phyloP scores from a whole-genome alignment of 2,888 invertebrate species.

The Clepsis dumicolana region DNA sequence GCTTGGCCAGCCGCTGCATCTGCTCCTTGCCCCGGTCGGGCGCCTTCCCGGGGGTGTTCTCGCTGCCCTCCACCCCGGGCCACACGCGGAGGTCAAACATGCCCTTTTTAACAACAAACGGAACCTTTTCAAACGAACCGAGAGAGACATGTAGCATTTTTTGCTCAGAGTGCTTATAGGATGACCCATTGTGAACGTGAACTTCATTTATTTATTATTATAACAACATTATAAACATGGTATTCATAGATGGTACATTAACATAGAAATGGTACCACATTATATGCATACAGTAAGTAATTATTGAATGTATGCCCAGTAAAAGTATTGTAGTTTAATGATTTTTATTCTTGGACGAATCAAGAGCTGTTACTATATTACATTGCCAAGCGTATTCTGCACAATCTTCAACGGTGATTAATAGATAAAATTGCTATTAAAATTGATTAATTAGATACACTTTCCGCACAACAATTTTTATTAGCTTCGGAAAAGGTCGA shows the following conservation, averaged over 20 bases:
- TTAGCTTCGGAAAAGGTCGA: not conserved
- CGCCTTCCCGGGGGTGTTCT: conserved; percentile 94
- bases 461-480: not conserved
- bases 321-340: too few relatives aligned
- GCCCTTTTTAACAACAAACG: conserved; percentile 80
- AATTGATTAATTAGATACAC: not conserved
- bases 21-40: conserved; percentile 93
- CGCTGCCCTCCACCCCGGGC: conserved; percentile 94
- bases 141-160: conserved; percentile 55
- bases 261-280: too few relatives aligned
- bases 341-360: too few relatives aligned
- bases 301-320: too few relatives aligned
- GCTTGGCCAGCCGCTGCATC: conserved; percentile 95
- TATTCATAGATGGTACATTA: too few relatives aligned
- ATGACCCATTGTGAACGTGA: conserved; percentile 63
- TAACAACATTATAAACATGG: too few relatives aligned
- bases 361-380: too few relatives aligned
- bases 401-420: not conserved
- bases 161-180: conserved; percentile 58
- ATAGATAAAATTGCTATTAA: not conserved
- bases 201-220: too few relatives aligned
- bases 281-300: too few relatives aligned
- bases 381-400: conserved; percentile 53
- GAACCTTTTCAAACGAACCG: conserved; percentile 56
- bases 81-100: conserved; percentile 97